Percentiles rank a stretch among this genome's conserved stretches.
phyloP scores from a whole-genome alignment of 2,113 vertebrate genomes.

The Acanthochromis polyacanthus region DNA sequence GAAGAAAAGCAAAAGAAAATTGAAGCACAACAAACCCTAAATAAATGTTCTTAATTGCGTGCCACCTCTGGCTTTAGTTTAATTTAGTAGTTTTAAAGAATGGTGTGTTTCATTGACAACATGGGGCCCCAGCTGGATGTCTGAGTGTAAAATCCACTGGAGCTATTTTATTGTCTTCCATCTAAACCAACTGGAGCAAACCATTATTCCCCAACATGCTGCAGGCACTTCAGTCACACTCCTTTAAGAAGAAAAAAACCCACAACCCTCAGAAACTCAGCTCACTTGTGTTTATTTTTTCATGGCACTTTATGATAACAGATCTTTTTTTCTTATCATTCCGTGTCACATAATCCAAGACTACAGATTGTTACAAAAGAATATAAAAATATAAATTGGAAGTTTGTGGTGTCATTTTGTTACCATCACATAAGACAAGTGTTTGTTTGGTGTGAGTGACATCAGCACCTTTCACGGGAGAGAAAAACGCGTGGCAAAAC shows the following conservation, averaged over 20 bases:
- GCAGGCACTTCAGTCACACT: neutral
- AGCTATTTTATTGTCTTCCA: slow-evolving; percentile 23
- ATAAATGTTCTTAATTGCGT: neutral
- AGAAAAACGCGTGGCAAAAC: slow-evolving; percentile 28
- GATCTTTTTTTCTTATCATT: slow-evolving; percentile 48
- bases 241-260: slow-evolving; percentile 35
- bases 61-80: neutral
- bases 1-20: too few relatives aligned
- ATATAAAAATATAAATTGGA: slow-evolving; percentile 75
- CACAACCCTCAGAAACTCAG: slow-evolving; percentile 29
- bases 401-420: slow-evolving; percentile 60
- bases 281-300: slow-evolving; percentile 71
- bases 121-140: slow-evolving; percentile 48
- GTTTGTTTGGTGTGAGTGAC: slow-evolving; percentile 58
- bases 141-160: slow-evolving; percentile 22
- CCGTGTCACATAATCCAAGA: slow-evolving; percentile 70
- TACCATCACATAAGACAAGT: slow-evolving; percentile 45
- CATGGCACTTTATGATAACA: slow-evolving; percentile 69
- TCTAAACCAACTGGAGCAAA: neutral
- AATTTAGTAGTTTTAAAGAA: slow-evolving; percentile 12
- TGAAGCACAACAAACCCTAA: neutral
- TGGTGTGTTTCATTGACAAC: slow-evolving; percentile 18
- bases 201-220: slow-evolving; percentile 7
- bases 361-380: slow-evolving; percentile 71
- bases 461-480: slow-evolving; percentile 32